Base-by-base conservation (phyloP, 2,797 vertebrate genomes). In the Chelonia mydas region DNA sequence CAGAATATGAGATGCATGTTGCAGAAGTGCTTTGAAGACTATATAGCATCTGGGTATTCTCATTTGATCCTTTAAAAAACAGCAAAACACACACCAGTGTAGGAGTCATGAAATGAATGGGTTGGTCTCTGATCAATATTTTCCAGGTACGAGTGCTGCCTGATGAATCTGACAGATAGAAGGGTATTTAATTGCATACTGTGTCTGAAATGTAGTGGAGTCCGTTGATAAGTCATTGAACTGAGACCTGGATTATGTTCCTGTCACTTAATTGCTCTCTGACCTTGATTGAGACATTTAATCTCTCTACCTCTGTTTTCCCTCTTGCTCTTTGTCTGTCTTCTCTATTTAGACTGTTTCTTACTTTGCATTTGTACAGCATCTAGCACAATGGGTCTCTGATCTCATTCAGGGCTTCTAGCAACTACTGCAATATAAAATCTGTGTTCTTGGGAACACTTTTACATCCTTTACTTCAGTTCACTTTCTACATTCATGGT, bases 21-120 rank as follows among this genome's bases (percentile, higher is more conserved):
- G 45, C 86, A 81, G 90, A 21, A 3, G 83, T 33, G 55, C 19
- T n/a, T 53, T 16, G 12, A 61, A 41, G 37, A 0, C n/a, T 7
- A 1, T 1, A 28, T 31, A 68, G 81, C 74, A 11, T 0, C 0
- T 13, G 55, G 1, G 0, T 11, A 10, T 81, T 8, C 84, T 77
- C 54, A 21, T 28, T 27, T 17, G 3, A 50, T 12, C n/a, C 59
- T 51, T 31, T 16, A 41, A 55, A 55, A 27, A 59, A 23, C 45
- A 41, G 45, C 41, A 41, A 41, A 41, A 41, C 41, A 41, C 41
- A n/a, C 19, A 5, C 31, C 65, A 76, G 13, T 13, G 74, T 76
- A 28, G 37, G 8, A 17, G 12, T 51, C 4, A n/a, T 5, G 37
- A 25, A 49, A 8, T 3, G 76, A 27, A n/a, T 28, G 51, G 6